Evolutionary conservation across 2,797 vertebrate species (phyloP).

Genomic region (Hydrophis major): DNA sequence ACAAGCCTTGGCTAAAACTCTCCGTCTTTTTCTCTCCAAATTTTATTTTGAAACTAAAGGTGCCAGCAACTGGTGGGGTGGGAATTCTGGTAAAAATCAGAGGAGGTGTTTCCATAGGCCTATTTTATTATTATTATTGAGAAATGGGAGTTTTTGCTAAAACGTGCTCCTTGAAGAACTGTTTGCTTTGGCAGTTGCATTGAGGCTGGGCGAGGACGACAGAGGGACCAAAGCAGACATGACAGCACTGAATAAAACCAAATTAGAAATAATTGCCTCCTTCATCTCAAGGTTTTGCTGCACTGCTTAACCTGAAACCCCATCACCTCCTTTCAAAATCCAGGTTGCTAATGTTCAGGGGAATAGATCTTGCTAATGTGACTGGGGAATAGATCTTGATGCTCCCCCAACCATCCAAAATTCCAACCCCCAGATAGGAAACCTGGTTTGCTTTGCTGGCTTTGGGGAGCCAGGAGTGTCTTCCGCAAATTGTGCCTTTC

Average conservation of each 20-base stretch:
- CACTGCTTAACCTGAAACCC: neutral
- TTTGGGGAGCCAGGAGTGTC: accelerated
- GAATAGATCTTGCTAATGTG: too few relatives aligned
- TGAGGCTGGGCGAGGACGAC: neutral
- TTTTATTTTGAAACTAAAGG: neutral
- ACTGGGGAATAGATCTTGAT: neutral
- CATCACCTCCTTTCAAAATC: neutral
- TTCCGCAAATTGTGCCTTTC: neutral
- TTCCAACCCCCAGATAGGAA: neutral
- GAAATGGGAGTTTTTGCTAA: neutral
- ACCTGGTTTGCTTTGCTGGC: neutral
- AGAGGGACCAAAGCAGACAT: accelerated
- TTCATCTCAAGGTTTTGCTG: neutral
- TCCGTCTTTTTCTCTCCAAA: neutral
- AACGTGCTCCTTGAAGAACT: neutral
- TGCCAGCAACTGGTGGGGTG: too few relatives aligned
- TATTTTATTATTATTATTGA: neutral
- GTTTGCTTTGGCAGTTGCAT: neutral
- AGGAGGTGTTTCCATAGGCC: neutral
- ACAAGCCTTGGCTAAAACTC: neutral
- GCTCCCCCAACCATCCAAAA: neutral
- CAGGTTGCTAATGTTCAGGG: accelerated
- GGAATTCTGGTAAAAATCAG: neutral
- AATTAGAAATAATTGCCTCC: neutral
- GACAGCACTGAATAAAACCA: neutral